Conservation (phyloP, 2,888 invertebrate species). For the Onchidella celtica region DNA sequence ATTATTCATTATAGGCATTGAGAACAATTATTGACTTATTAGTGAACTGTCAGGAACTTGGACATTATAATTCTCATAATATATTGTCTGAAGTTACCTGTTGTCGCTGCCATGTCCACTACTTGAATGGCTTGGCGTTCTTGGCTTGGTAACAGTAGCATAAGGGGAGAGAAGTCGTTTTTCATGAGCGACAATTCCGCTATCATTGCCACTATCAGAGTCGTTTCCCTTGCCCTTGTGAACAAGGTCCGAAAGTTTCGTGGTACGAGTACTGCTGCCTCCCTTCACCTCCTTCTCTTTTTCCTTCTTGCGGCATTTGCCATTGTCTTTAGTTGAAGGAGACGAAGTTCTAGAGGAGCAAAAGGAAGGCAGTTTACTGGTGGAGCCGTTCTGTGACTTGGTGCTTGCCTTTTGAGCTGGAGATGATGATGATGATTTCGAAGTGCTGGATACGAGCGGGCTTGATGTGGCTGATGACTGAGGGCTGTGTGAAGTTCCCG, state of each 20-base stretch:
- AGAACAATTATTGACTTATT: too few species aligned
- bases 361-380: conserved; percentile 49
- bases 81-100: too few species aligned
- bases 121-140: conserved; percentile 78
- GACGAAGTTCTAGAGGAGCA: conserved; percentile 42
- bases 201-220: conserved; percentile 79
- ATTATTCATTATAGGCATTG: too few species aligned
- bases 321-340: conserved; percentile 31
- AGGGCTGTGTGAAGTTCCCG: conserved; percentile 45
- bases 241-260: conserved; percentile 37
- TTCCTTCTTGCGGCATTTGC: conserved; percentile 65
- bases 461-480: conserved; percentile 53
- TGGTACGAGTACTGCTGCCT: conserved; percentile 11
- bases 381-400: conserved; percentile 37
- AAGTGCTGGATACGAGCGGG: conserved; percentile 44
- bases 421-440: conserved; percentile 32
- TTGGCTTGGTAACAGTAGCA: conserved; percentile 79
- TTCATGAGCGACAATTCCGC: conserved; percentile 74
- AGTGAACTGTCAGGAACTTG: too few species aligned
- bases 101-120: conserved; percentile 80
- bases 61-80: too few species aligned
- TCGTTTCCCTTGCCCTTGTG: conserved; percentile 58
- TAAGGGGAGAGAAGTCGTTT: conserved; percentile 79
- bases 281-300: conserved; percentile 68
- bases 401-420: conserved; percentile 41